phyloP scores from a whole-genome alignment of 2,797 vertebrate genomes.

The Myripristis murdjan region DNA sequence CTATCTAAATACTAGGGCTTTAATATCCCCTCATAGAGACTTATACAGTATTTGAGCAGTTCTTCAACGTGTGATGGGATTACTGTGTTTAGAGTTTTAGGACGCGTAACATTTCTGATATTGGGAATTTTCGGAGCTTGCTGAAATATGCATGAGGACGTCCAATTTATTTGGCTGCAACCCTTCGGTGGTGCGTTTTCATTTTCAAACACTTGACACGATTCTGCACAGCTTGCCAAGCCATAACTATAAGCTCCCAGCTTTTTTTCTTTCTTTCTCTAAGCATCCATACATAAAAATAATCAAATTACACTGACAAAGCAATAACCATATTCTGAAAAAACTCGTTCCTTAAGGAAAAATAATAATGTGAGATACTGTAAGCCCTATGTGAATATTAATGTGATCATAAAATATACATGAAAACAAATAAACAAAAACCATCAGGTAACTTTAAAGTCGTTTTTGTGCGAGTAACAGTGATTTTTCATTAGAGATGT shows the following conservation, averaged over 20 bases:
- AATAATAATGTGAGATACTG: no score
- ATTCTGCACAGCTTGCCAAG: constrained; percentile 52
- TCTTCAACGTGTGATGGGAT: background rate
- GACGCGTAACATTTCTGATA: background rate
- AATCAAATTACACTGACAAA: constrained; percentile 29
- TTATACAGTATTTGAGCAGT: background rate
- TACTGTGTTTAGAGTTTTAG: constrained; percentile 8
- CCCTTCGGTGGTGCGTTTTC: constrained; percentile 27
- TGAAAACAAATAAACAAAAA: no score
- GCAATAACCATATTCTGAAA: background rate
- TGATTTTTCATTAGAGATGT: no score
- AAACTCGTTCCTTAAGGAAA: no score
- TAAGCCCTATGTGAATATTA: no score
- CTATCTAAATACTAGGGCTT: no score
- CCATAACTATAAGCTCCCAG: constrained; percentile 25
- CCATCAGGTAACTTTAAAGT: no score
- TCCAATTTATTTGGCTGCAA: constrained; percentile 35
- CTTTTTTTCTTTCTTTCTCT: constrained; percentile 24
- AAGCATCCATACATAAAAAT: constrained; percentile 39
- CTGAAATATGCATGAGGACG: constrained; percentile 36
- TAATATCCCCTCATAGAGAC: no score
- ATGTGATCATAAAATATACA: no score
- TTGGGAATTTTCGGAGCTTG: constrained; percentile 7
- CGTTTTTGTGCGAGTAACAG: no score
- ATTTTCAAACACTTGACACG: constrained; percentile 54